phyloP scores from a whole-genome alignment of 2,797 vertebrate species.

The Danio jaintianensis region DNA sequence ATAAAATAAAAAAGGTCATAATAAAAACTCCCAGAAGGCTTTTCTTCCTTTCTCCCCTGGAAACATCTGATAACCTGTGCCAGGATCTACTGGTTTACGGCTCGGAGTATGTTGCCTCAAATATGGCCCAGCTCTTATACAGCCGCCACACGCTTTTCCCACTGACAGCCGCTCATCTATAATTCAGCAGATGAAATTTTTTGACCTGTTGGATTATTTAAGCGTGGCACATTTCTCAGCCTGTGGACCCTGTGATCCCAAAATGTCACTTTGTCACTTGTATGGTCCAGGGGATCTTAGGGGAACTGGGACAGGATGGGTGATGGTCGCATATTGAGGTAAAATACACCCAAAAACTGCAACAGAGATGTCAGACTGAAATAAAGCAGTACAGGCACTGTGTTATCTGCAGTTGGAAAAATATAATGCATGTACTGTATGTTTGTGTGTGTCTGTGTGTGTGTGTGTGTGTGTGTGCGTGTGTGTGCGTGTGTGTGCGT shows the following conservation, averaged over 20 bases:
- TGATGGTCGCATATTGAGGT: not conserved
- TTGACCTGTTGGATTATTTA: constrained; percentile 59
- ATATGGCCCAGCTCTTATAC: constrained; percentile 23
- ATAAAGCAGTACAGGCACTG: not conserved
- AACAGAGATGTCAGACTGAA: not conserved
- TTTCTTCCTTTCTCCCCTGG: constrained; percentile 26
- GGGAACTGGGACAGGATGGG: not conserved
- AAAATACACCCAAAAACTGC: constrained; percentile 14
- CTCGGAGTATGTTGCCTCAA: constrained; percentile 12
- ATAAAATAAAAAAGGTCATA: too few species aligned
- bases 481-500: not conserved
- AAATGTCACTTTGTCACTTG: constrained; percentile 51
- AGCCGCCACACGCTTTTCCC: constrained; percentile 32
- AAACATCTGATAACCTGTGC: not conserved
- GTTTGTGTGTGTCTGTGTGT: not conserved
- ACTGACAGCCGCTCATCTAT: constrained; percentile 48
- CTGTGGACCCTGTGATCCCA: constrained; percentile 44
- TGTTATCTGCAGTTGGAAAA: not conserved
- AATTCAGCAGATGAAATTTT: constrained; percentile 56
- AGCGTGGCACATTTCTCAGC: constrained; percentile 56
- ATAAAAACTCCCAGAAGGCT: constrained; percentile 26
- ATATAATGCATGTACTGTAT: not conserved
- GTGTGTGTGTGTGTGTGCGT: not conserved
- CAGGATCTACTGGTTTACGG: constrained; percentile 18
- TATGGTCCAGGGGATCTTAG: constrained; percentile 23